Base-by-base conservation (phyloP, 2,113 vertebrate species). In the Ophiodon elongatus region DNA sequence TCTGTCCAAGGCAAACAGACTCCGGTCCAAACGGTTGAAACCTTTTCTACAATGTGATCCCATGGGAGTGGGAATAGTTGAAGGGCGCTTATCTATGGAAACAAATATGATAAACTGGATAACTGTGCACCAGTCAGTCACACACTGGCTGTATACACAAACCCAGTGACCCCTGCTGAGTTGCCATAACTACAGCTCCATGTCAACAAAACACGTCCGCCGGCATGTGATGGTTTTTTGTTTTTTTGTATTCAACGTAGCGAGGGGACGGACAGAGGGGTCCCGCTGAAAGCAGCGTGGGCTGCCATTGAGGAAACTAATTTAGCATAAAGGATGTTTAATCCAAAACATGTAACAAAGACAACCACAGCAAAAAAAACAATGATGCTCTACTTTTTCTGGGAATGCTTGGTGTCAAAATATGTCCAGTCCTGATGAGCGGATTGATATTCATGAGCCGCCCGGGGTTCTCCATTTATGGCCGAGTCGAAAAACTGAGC, bases 201-300 rank as follows among this genome's bases (percentile, higher is more conserved):
- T 1, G 80, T 92, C 88, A 93, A 88, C 89, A 91, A 86, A 94
- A 92, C 82, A 91, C 80, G 85, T 85, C 87, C 47, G 71, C 10
- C 39, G 11, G 57, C 72, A 63, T 88, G 87, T 85, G 83, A 89
- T 75, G 15, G n/a, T n/a, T n/a, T n/a, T n/a, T n/a, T 82, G 92
- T 83, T 56, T 23, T n/a, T 57, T 13, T 27, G 79, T 85, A 87
- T 91, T 89, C 89, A 91, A 43, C 52, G 6, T 41, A 23, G 79
- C 31, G 64, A 83, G 82, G 82, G 83, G 70, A 65, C 45, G 21
- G 75, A 83, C 83, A 57, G 62, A 66, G 76, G 67, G 59, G 70
- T 79, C 47, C 4, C 29, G 62, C 70, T 86, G 76, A 82, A 84
- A 88, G 83, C 89, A 73, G 85, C 72, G n/a, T 62, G 79, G 80